These are phyloP conservation scores for Blastobasis lacticolella DNA, from an alignment of 2,888 invertebrate genomes.

Conservation along the genomic window DNA sequence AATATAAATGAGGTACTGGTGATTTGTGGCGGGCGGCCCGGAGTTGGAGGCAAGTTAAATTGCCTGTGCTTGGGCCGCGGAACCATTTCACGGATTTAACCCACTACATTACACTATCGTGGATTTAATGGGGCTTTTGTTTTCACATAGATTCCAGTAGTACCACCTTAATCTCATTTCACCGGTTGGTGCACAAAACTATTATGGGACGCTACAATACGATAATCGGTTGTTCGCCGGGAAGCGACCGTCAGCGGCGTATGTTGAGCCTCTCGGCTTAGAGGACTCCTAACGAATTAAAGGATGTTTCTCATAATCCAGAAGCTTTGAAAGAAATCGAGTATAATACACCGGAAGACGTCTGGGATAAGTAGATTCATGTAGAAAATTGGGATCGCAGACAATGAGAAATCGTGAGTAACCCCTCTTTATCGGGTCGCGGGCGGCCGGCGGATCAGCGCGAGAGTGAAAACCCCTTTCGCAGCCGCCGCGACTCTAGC, in stretches of 20 bases:
- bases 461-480: constrained; percentile 21
- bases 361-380: background rate
- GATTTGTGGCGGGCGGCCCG: constrained; percentile 12
- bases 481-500: constrained; percentile 21
- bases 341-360: background rate
- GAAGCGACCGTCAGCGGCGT: no score
- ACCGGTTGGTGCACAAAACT: constrained; percentile 34
- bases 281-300: no score
- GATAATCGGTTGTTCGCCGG: background rate
- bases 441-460: constrained; percentile 4
- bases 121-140: constrained; percentile 35
- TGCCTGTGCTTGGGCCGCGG: constrained; percentile 26
- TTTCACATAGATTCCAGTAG: constrained; percentile 25
- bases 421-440: background rate
- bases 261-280: no score
- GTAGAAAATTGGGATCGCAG: constrained; percentile 1
- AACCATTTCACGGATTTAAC: constrained; percentile 30
- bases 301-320: no score
- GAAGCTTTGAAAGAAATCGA: background rate
- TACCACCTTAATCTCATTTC: constrained; percentile 39
- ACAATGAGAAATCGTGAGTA: constrained; percentile 1
- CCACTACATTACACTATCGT: constrained; percentile 32
- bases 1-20: constrained; percentile 12
- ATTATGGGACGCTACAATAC: constrained; percentile 22
- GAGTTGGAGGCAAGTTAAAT: constrained; percentile 31